phyloP scores from a whole-genome alignment of 2,113 vertebrate species.

The Pangasianodon hypophthalmus region DNA sequence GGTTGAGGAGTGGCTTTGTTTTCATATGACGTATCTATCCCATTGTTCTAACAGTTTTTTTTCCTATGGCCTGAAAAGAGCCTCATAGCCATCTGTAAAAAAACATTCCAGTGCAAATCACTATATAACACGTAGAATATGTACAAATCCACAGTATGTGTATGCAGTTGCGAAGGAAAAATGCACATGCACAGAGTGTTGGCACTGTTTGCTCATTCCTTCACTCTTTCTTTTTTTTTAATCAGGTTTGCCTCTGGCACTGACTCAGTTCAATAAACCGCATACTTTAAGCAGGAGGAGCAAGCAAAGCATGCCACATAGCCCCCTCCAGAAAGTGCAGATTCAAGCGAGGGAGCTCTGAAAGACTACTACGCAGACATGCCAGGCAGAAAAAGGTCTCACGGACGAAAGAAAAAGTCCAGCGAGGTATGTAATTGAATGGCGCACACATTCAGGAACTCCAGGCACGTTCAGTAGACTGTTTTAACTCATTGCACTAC shows the following conservation, averaged over 20 bases:
- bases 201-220: not conserved
- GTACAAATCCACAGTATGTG: not conserved
- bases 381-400: conserved; percentile 69
- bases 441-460: not conserved
- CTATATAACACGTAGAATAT: too few relatives aligned
- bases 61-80: not conserved
- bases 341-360: not conserved
- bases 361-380: conserved; percentile 57
- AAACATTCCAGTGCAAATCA: not conserved
- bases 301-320: not conserved
- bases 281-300: conserved; percentile 25
- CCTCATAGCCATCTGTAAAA: not conserved
- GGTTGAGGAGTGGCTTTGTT: not conserved
- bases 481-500: not conserved
- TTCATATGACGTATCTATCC: not conserved
- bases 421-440: conserved; percentile 59
- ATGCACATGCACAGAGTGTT: not conserved
- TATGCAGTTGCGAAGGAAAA: not conserved
- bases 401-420: conserved; percentile 59
- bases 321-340: not conserved
- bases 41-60: not conserved
- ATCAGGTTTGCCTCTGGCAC: conserved; percentile 37
- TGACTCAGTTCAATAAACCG: not conserved
- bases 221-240: not conserved
- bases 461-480: not conserved